Conservation (phyloP, 2,113 vertebrate genomes). For the Atherinomorus stipes region DNA sequence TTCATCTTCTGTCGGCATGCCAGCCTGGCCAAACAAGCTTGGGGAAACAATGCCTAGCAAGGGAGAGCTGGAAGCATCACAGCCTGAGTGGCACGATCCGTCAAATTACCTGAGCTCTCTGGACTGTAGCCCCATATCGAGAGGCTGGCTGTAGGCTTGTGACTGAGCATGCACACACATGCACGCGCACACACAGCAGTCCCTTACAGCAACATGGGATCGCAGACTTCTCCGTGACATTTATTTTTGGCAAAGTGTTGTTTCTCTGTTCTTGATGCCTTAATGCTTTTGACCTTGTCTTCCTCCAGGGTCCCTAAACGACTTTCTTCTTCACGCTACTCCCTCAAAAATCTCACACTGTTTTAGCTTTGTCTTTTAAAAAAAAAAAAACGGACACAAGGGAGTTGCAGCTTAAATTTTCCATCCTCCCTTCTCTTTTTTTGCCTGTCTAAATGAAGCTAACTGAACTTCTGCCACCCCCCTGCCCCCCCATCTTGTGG, state of each 20-base stretch:
- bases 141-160: slow-evolving; percentile 54
- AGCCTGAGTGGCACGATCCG: slow-evolving; percentile 71
- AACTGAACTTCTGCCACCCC: slow-evolving; percentile 29
- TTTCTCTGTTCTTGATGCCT: slow-evolving; percentile 36
- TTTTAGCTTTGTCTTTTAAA: not conserved
- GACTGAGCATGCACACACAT: slow-evolving; percentile 37
- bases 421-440: not conserved
- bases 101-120: slow-evolving; percentile 79
- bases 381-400: not conserved
- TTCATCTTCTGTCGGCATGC: slow-evolving; percentile 76
- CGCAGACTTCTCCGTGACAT: slow-evolving; percentile 61
- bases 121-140: slow-evolving; percentile 68
- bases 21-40: slow-evolving; percentile 78
- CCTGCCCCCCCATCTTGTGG: slow-evolving; percentile 27
- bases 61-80: slow-evolving; percentile 65
- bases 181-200: slow-evolving; percentile 22
- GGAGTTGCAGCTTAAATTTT: not conserved
- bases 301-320: not conserved
- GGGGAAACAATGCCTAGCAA: slow-evolving; percentile 75
- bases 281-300: slow-evolving; percentile 55
- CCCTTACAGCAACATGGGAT: slow-evolving; percentile 40
- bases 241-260: slow-evolving; percentile 58
- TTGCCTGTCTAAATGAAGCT: slow-evolving; percentile 36
- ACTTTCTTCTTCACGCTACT: not conserved
- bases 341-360: not conserved